phyloP scores from a whole-genome alignment of 2,888 invertebrate genomes.

The Parasteatoda lunata region DNA sequence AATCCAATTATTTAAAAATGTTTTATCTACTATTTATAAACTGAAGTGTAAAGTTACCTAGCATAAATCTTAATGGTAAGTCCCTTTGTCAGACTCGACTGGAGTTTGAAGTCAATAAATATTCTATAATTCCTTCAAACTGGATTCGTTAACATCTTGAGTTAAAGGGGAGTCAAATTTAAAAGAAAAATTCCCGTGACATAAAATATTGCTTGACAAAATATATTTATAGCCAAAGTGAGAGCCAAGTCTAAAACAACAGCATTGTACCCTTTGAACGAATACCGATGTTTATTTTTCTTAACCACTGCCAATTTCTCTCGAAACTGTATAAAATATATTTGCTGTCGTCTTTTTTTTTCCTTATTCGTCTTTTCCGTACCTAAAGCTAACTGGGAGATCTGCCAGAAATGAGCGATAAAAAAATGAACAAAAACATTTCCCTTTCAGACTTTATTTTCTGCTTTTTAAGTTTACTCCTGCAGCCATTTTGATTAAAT shows the following conservation, averaged over 20 bases:
- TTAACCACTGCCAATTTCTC: not conserved
- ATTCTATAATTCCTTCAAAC: no score
- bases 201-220: not conserved
- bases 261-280: not conserved
- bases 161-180: no score
- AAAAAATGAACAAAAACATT: not conserved
- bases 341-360: not conserved
- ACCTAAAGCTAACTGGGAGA: not conserved
- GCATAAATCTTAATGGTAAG: no score
- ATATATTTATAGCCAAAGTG: not conserved
- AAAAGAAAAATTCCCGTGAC: not conserved
- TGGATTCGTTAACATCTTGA: no score
- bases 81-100: no score
- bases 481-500: constrained; percentile 17
- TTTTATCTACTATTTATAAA: no score
- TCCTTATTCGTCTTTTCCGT: not conserved
- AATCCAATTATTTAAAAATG: no score
- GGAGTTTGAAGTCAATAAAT: no score
- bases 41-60: no score
- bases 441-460: not conserved
- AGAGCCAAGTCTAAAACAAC: not conserved
- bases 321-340: not conserved
- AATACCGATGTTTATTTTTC: not conserved
- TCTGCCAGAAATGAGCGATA: not conserved
- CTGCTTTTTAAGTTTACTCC: not conserved